Evolutionary conservation across 2,888 invertebrate genomes (phyloP), one percentile per base, ranked within the genome.

Genomic region (Agriopis aurantiaria): DNA sequence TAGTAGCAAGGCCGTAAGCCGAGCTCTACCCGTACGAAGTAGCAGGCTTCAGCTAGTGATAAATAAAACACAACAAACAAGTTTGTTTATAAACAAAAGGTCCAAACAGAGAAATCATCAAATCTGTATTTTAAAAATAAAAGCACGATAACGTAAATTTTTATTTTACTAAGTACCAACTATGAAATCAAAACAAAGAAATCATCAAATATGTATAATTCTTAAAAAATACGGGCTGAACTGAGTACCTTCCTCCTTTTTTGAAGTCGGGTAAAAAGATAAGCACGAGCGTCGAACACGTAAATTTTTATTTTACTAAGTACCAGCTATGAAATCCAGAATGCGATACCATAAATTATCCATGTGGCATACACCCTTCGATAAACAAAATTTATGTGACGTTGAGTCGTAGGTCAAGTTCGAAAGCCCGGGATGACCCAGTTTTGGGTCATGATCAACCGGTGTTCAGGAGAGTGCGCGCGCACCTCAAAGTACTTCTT

Each of bases 361-460:
- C 53, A 46, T 33, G 23, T 53, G 46, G 12, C 53, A 9, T 55
- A 40, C 53, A n/a, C 9, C 46, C 12, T 43, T 17, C 12, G 52
- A 61, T 53, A 61, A 60, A 14, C 56, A 11, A 11, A 61, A 65
- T 61, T 52, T 65, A 60, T 49, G 64, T 48, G 69, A 45, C 46
- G 45, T 55, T 49, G 53, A 23, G n/a, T 63, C 61, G 72, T 69
- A 71, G 82, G 83, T 82, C 82, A 83, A 81, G 79, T 75, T 78
- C 80, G 71, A 40, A 51, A 48, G n/a, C 63, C 79, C 79, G 78
- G 76, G 77, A 8, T 80, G 82, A 80, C 84, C 83, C 72, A 78
- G 49, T 82, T 85, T 73, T 74, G 75, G 85, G 85, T 85, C 85
- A 86, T 77, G 85, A 84, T 75, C 85, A 84, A 66, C 70, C 59